Percentiles rank a stretch among this genome's conserved stretches.
phyloP scores from a whole-genome alignment of 2,113 vertebrate species.

The Anhinga rufa region DNA sequence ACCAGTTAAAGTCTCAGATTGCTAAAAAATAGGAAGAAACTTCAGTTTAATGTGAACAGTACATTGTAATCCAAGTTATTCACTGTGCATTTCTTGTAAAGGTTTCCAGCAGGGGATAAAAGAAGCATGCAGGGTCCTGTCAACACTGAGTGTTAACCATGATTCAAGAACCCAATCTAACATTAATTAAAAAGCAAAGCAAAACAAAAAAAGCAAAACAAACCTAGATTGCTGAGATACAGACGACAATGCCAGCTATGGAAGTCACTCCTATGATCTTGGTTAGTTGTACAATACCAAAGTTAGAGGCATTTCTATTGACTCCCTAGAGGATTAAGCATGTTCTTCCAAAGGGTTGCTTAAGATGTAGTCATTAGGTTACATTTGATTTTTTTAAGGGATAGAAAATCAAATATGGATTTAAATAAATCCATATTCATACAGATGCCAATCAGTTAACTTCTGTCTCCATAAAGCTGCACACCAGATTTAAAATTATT shows the following conservation, averaged over 20 bases:
- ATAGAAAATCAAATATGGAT: not conserved
- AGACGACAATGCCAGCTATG: not conserved
- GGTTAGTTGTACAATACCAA: not conserved
- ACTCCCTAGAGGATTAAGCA: not conserved
- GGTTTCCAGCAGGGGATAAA: not conserved
- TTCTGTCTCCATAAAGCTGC: not conserved
- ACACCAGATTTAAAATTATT: slow-evolving; percentile 9
- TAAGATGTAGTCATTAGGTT: slow-evolving; percentile 15
- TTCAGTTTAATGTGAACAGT: not conserved
- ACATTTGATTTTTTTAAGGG: slow-evolving; percentile 13
- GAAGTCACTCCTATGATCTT: not conserved
- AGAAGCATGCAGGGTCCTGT: not conserved
- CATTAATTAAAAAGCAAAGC: not conserved
- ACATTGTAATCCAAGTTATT: not conserved
- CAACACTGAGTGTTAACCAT: not conserved
- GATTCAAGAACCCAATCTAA: not conserved
- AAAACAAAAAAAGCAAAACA: not conserved
- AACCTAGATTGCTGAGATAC: not conserved
- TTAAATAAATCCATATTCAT: slow-evolving; percentile 45
- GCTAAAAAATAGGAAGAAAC: not conserved
- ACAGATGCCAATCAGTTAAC: slow-evolving; percentile 19
- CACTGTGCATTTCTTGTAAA: not conserved
- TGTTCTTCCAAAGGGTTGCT: not conserved
- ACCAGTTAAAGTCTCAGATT: not conserved
- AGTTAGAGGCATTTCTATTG: not conserved